Conservation (phyloP, 2,797 vertebrate genomes). For the Manis crassicaudata region DNA sequence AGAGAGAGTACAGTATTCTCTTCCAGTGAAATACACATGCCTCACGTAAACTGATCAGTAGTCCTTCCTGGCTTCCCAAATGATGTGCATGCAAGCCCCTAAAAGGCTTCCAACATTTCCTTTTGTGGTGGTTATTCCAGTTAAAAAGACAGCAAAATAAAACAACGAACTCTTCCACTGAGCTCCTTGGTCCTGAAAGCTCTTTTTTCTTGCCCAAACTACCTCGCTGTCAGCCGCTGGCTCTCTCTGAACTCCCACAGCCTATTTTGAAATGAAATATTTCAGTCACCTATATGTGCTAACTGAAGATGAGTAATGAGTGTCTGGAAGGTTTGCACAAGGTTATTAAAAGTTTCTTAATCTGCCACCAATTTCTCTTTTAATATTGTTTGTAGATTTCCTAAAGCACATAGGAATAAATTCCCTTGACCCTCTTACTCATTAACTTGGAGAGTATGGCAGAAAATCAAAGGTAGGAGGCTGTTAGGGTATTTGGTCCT, state of each 20-base stretch:
- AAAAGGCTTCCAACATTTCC: neutral
- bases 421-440: conserved; percentile 80
- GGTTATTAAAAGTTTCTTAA: conserved; percentile 83
- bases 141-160: conserved; percentile 37
- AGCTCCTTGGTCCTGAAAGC: conserved; percentile 30
- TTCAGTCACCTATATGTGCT: conserved; percentile 73
- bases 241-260: conserved; percentile 62
- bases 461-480: conserved; percentile 77
- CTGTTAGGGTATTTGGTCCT: conserved; percentile 70
- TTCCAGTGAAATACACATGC: neutral
- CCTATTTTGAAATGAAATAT: conserved; percentile 76
- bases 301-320: conserved; percentile 77
- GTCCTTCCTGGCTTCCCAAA: conserved; percentile 28
- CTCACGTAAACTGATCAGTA: neutral
- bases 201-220: neutral
- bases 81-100: neutral
- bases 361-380: conserved; percentile 81
- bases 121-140: conserved; percentile 15
- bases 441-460: conserved; percentile 79
- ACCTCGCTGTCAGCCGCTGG: conserved; percentile 43
- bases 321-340: conserved; percentile 81
- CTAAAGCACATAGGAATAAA: conserved; percentile 81
- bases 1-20: neutral
- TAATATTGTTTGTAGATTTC: conserved; percentile 83
- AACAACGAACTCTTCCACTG: conserved; percentile 4